Percentiles rank a stretch among this genome's conserved stretches.
phyloP scores from a whole-genome alignment of 1,140 invertebrate genomes.

The Drosophila biarmipes region DNA sequence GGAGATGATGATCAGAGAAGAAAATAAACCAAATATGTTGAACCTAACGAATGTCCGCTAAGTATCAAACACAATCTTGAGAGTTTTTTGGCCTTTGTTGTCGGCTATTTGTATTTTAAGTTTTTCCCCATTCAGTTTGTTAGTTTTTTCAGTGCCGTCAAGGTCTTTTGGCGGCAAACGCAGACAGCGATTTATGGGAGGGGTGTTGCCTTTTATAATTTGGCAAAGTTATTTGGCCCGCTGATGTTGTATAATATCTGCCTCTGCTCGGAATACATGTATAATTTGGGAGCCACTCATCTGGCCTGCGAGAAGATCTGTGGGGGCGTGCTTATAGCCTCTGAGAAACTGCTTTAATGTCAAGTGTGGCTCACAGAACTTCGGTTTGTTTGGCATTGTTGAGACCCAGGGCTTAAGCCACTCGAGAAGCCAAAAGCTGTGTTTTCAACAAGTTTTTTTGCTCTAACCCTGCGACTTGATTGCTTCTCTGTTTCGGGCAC shows the following conservation, averaged over 20 bases:
- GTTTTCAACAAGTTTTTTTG: slow-evolving; percentile 43
- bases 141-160: slow-evolving; percentile 22
- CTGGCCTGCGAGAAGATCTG: slow-evolving; percentile 28
- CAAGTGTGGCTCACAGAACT: slow-evolving; percentile 56
- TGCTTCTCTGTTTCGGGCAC: slow-evolving; percentile 46
- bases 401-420: slow-evolving; percentile 23
- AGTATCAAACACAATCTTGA: slow-evolving; percentile 46
- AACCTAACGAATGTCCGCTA: slow-evolving; percentile 40
- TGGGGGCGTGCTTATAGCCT: slow-evolving; percentile 45
- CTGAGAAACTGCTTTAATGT: slow-evolving; percentile 54
- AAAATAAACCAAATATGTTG: slow-evolving; percentile 25
- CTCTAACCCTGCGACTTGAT: slow-evolving; percentile 9
- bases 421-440: slow-evolving; percentile 40
- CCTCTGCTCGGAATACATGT: slow-evolving; percentile 34
- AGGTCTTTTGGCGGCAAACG: slow-evolving; percentile 50
- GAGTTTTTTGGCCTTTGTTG: slow-evolving; percentile 41
- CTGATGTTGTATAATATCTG: slow-evolving; percentile 54
- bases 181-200: slow-evolving; percentile 50
- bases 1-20: neutral
- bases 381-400: slow-evolving; percentile 10
- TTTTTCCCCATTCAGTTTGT: slow-evolving; percentile 12
- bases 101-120: slow-evolving; percentile 31
- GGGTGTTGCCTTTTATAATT: slow-evolving; percentile 63
- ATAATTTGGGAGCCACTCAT: slow-evolving; percentile 48
- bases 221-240: slow-evolving; percentile 29